Conservation (phyloP, 2,797 vertebrate genomes). For the Darevskia nairensis region DNA sequence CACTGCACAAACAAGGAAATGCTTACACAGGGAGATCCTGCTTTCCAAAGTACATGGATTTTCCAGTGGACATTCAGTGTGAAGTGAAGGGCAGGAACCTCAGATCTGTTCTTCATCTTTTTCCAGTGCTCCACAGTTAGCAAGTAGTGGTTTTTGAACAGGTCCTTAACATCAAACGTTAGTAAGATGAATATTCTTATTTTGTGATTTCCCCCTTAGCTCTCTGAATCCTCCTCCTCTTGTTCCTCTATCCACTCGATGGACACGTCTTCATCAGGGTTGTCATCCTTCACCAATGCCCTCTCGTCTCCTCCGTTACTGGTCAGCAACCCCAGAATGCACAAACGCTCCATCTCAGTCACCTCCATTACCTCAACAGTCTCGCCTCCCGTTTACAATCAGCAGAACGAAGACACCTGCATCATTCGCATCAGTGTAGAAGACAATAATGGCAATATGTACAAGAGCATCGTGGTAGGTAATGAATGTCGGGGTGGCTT, state of each 20-base stretch:
- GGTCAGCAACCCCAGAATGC: slow-evolving; percentile 74
- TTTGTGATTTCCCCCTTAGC: slow-evolving; percentile 71
- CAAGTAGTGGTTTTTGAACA: neutral
- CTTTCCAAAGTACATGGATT: neutral
- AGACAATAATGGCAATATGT: slow-evolving; percentile 89
- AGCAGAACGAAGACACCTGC: slow-evolving; percentile 88
- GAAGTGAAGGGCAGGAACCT: neutral
- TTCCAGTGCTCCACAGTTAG: neutral
- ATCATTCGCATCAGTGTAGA: slow-evolving; percentile 90
- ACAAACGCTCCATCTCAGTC: slow-evolving; percentile 80
- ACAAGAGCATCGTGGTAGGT: slow-evolving; percentile 95
- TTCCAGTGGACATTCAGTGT: neutral
- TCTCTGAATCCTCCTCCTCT: slow-evolving; percentile 85
- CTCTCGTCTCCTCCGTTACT: slow-evolving; percentile 69
- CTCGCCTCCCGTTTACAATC: slow-evolving; percentile 86
- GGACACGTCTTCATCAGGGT: slow-evolving; percentile 85
- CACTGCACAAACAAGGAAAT: neutral
- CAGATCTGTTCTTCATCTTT: neutral
- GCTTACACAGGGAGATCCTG: neutral
- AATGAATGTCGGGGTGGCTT: neutral
- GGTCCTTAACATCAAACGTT: neutral
- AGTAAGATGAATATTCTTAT: slow-evolving; percentile 7
- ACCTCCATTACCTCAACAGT: slow-evolving; percentile 77
- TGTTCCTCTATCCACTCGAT: slow-evolving; percentile 85
- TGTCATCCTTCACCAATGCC: slow-evolving; percentile 62